Conservation (phyloP, 2,888 invertebrate species). For the Tachina grossa region DNA sequence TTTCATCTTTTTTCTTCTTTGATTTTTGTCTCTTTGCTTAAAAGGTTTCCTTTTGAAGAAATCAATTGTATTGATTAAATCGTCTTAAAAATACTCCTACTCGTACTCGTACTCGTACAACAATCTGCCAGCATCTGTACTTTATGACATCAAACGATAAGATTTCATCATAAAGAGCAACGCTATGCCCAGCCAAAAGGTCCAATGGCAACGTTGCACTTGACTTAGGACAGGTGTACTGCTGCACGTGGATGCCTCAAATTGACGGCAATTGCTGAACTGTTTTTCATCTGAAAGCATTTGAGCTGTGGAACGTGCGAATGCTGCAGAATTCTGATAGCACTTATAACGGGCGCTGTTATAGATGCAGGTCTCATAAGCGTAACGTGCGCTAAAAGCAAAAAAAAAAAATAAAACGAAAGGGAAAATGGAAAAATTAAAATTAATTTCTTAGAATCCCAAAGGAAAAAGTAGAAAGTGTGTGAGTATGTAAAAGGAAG, state of each 20-base stretch:
- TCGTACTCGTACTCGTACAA: neutral
- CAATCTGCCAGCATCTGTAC: neutral
- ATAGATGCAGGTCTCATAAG: conserved; percentile 82
- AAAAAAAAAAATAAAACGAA: neutral
- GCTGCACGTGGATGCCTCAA: conserved; percentile 78
- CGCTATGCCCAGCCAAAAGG: conserved; percentile 45
- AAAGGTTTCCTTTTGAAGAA: conserved; percentile 30
- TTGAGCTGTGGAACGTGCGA: conserved; percentile 81
- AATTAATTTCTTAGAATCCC: neutral
- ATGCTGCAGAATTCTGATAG: conserved; percentile 80
- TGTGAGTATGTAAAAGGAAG: neutral
- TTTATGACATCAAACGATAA: conserved; percentile 36
- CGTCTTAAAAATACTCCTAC: no score
- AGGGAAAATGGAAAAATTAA: neutral
- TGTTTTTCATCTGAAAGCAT: conserved; percentile 82
- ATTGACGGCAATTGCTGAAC: conserved; percentile 80
- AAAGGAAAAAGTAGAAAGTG: neutral
- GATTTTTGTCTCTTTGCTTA: neutral
- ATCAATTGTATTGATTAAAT: conserved; percentile 11
- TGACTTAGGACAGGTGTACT: conserved; percentile 4
- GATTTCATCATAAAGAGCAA: conserved; percentile 49
- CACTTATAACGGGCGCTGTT: conserved; percentile 82
- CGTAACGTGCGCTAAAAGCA: conserved; percentile 80
- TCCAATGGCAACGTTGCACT: conserved; percentile 32
- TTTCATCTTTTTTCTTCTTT: neutral